Evolutionary conservation across 2,797 vertebrate genomes (phyloP).

Genomic region (Tolypeutes matacus): DNA sequence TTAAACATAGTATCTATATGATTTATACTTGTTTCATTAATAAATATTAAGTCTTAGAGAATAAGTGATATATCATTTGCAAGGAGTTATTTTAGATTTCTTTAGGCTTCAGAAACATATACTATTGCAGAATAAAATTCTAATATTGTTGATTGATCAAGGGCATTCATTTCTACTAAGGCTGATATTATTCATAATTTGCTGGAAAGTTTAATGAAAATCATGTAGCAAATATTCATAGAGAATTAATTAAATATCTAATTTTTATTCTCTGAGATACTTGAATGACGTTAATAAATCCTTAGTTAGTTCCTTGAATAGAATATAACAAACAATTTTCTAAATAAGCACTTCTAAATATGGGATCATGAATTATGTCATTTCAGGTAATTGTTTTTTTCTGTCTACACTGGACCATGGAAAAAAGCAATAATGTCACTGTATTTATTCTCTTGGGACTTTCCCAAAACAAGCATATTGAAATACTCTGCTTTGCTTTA

Average conservation of each 20-base stretch:
- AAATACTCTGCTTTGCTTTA: no score
- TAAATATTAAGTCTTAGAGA: background rate
- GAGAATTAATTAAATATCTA: background rate
- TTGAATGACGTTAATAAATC: background rate
- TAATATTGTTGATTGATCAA: background rate
- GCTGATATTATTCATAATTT: background rate
- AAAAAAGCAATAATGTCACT: background rate
- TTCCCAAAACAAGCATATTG: background rate
- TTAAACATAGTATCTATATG: background rate
- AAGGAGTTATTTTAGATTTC: background rate
- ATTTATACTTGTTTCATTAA: background rate
- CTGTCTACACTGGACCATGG: background rate
- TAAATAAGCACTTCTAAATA: background rate
- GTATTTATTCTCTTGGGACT: constrained; percentile 60
- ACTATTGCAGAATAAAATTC: background rate
- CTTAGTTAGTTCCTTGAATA: background rate
- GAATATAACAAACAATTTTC: background rate
- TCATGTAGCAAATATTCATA: background rate
- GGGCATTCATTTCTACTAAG: background rate
- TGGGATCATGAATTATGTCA: background rate
- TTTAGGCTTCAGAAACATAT: background rate
- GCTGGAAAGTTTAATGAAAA: background rate
- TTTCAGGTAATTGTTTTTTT: background rate
- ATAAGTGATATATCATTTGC: background rate
- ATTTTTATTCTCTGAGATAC: background rate